phyloP scores from a whole-genome alignment of 2,888 invertebrate genomes.

The Chamaedrilus cognettii region DNA sequence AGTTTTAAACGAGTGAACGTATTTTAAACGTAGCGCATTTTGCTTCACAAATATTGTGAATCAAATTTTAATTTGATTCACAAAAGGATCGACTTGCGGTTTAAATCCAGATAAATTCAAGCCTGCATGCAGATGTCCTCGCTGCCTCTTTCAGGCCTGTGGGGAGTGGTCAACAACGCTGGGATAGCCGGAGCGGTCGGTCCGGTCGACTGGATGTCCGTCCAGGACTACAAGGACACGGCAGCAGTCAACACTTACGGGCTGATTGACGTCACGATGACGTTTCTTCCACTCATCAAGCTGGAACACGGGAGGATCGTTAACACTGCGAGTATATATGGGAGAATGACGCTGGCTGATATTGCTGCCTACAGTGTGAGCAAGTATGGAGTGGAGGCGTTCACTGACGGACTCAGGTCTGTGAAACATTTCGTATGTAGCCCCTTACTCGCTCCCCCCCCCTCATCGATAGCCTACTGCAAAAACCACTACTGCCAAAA shows the following conservation, averaged over 20 bases:
- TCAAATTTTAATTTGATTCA: too few relatives aligned
- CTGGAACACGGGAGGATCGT: constrained; percentile 21
- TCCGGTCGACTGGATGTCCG: constrained; percentile 25
- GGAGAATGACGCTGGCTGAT: neutral
- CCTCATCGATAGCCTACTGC: too few relatives aligned
- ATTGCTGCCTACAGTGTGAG: neutral
- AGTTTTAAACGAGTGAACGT: too few relatives aligned
- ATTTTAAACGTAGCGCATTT: too few relatives aligned
- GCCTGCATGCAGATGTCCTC: too few relatives aligned
- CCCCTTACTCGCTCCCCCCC: too few relatives aligned
- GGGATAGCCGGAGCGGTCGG: constrained; percentile 39
- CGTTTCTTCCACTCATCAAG: constrained; percentile 45
- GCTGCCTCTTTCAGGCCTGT: too few relatives aligned
- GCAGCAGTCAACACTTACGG: constrained; percentile 52
- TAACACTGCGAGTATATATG: constrained; percentile 11
- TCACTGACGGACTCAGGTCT: constrained; percentile 11
- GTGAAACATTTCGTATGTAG: too few relatives aligned
- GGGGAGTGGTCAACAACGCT: constrained; percentile 53
- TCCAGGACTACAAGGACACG: constrained; percentile 26
- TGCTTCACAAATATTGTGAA: too few relatives aligned
- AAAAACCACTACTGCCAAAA: too few relatives aligned
- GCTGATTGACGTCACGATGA: constrained; percentile 45
- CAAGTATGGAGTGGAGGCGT: constrained; percentile 13
- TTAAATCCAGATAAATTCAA: too few relatives aligned
- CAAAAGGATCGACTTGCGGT: too few relatives aligned